Evolutionary conservation across 1,140 invertebrate genomes (phyloP).

Genomic region (Hyposmocoma kahamanoa): DNA sequence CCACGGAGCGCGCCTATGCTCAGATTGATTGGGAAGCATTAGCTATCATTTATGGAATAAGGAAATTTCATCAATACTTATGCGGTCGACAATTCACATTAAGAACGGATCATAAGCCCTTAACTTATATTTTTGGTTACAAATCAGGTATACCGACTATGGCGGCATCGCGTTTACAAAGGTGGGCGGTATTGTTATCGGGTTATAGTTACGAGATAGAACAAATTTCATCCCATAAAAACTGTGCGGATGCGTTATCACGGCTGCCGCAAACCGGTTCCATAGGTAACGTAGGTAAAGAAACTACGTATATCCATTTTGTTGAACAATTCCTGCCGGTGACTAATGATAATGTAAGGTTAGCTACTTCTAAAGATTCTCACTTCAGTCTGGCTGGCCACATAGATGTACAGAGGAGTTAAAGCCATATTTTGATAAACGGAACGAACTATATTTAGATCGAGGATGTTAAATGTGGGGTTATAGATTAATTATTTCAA

Average conservation of each 20-base stretch:
- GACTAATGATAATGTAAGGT: neutral
- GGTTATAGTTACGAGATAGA: conserved; percentile 45
- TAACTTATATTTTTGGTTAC: conserved; percentile 48
- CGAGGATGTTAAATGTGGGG: conserved; percentile 11
- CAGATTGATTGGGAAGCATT: conserved; percentile 38
- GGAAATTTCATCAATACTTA: conserved; percentile 72
- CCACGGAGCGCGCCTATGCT: conserved; percentile 63
- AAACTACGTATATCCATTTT: conserved; percentile 3
- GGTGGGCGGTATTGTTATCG: conserved; percentile 41
- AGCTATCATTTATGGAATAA: conserved; percentile 28
- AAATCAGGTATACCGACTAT: conserved; percentile 37
- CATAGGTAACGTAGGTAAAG: neutral
- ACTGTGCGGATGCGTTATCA: conserved; percentile 37
- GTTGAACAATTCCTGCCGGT: conserved; percentile 4
- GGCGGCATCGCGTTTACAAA: conserved; percentile 37
- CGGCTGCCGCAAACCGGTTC: conserved; percentile 14
- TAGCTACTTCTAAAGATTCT: conserved; percentile 3
- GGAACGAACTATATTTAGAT: conserved; percentile 12
- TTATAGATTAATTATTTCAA: conserved; percentile 30
- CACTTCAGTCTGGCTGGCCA: conserved; percentile 16
- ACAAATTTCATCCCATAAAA: conserved; percentile 27
- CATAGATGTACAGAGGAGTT: neutral
- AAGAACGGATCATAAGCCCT: conserved; percentile 65
- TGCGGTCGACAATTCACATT: conserved; percentile 51
- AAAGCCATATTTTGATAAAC: conserved; percentile 3